Evolutionary conservation across 2,888 invertebrate genomes (phyloP).

Genomic region (Gnatocerus cornutus): DNA sequence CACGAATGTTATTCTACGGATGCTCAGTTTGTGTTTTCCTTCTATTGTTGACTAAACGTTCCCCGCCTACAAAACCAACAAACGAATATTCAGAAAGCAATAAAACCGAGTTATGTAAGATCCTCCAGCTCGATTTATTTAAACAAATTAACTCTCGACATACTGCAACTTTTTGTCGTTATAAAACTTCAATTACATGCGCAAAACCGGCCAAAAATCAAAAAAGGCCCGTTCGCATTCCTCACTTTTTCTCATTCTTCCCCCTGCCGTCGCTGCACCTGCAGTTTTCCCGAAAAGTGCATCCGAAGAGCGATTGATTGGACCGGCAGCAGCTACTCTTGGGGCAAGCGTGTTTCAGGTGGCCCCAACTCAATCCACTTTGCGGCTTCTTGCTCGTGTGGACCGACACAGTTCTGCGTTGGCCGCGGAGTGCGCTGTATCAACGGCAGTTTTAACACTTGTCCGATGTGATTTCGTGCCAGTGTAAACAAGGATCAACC

Average conservation of each 20-base stretch:
- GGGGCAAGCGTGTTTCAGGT: conserved; percentile 43
- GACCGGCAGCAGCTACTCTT: conserved; percentile 20
- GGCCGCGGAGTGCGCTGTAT: conserved; percentile 31
- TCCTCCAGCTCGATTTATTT: too few species aligned
- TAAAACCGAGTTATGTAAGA: too few species aligned
- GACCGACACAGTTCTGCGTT: conserved; percentile 42
- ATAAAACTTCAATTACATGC: too few species aligned
- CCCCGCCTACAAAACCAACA: too few species aligned
- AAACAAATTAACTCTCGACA: too few species aligned
- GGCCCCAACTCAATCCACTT: conserved; percentile 42
- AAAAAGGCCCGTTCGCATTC: neutral
- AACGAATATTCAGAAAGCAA: too few species aligned
- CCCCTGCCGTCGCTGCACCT: conserved; percentile 1
- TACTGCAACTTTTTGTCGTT: too few species aligned
- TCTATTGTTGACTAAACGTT: too few species aligned
- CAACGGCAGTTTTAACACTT: neutral
- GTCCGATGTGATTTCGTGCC: conserved; percentile 11
- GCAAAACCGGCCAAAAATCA: too few species aligned
- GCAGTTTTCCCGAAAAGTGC: conserved; percentile 27
- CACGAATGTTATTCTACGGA: too few species aligned
- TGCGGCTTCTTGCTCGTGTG: conserved; percentile 38
- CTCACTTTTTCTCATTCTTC: neutral
- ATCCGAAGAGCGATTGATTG: conserved; percentile 29
- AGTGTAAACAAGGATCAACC: conserved; percentile 21
- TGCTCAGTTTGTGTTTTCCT: too few species aligned